A percentile compares a stretch with the other conserved stretches of the same genome.
Evolutionary conservation across 2,113 vertebrate genomes (phyloP).

Genomic region (Cheirogaleus medius): DNA sequence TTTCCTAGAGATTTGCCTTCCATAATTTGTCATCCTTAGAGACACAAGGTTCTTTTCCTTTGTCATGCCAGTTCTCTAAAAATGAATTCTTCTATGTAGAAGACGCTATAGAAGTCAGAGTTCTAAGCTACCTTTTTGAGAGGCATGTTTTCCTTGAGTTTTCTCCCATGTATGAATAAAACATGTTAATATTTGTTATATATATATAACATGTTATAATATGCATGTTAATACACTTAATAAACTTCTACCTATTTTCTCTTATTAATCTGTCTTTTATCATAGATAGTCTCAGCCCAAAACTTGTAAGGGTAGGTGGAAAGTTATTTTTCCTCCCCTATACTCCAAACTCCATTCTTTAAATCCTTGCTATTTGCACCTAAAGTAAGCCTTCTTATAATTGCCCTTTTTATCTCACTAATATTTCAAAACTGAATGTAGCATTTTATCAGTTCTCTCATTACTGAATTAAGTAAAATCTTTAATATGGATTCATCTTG

Average conservation of each 20-base stretch:
- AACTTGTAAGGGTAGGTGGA: neutral
- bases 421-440: neutral
- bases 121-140: neutral
- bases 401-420: neutral
- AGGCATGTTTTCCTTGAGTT: neutral
- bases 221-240: neutral
- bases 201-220: too few relatives aligned
- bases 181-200: too few relatives aligned
- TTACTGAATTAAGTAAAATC: neutral
- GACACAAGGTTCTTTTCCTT: neutral
- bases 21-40: neutral
- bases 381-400: neutral
- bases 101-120: neutral
- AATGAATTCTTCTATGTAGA: neutral
- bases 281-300: too few relatives aligned
- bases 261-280: neutral
- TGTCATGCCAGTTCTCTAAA: neutral
- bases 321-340: neutral
- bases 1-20: neutral
- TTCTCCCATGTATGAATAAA: neutral
- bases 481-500: neutral
- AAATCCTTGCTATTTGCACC: neutral
- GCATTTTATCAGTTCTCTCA: neutral
- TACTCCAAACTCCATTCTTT: neutral
- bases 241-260: neutral